Conservation (phyloP, 2,888 invertebrate genomes). For the Brachyopa scutellaris region DNA sequence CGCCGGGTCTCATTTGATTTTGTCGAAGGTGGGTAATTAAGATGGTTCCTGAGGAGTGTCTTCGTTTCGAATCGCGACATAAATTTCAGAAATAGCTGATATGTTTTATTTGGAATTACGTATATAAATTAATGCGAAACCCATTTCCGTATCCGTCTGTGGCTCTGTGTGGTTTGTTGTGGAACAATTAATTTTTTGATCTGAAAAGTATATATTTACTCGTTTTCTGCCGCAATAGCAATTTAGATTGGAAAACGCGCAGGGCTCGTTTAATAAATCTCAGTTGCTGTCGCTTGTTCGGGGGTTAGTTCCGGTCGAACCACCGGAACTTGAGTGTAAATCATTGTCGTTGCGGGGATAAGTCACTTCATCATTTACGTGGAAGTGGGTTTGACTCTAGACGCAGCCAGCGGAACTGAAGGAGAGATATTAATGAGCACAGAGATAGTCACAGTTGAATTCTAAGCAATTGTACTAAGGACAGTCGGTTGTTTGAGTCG, state of each 20-base stretch:
- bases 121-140: slow-evolving; percentile 25
- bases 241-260: slow-evolving; percentile 31
- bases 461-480: background rate
- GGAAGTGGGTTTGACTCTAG: background rate
- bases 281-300: slow-evolving; percentile 27
- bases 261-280: slow-evolving; percentile 37
- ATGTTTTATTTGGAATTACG: slow-evolving; percentile 34
- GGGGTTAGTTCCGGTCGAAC: slow-evolving; percentile 20
- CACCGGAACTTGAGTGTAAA: slow-evolving; percentile 37
- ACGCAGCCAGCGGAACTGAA: background rate
- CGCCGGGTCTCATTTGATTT: background rate
- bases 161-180: background rate
- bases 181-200: slow-evolving; percentile 48
- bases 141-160: slow-evolving; percentile 31
- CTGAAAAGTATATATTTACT: slow-evolving; percentile 38
- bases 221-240: slow-evolving; percentile 26
- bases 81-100: slow-evolving; percentile 38
- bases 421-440: background rate
- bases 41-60: slow-evolving; percentile 13
- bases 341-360: slow-evolving; percentile 11
- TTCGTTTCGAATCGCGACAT: slow-evolving; percentile 14
- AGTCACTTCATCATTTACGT: slow-evolving; percentile 14
- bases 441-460: background rate
- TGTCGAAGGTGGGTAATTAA: slow-evolving; percentile 2
- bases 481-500: too few relatives aligned